These are phyloP conservation scores for Julus scandinavius DNA, from an alignment of 2,888 invertebrate species.

Conservation along the genomic window DNA sequence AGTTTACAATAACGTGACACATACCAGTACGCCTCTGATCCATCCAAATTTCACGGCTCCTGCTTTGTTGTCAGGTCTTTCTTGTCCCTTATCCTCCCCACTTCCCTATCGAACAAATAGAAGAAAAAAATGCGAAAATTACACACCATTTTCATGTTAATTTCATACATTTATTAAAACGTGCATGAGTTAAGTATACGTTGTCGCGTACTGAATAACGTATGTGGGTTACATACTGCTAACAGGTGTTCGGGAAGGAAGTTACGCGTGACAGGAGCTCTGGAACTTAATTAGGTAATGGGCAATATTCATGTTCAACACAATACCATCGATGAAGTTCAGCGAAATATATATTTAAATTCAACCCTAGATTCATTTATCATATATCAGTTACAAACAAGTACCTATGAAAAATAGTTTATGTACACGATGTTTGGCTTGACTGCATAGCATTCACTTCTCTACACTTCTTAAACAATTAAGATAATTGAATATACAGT, in stretches of 20 bases:
- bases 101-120: not conserved
- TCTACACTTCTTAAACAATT: too few species aligned
- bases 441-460: too few species aligned
- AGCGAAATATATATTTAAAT: too few species aligned
- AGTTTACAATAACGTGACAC: slow-evolving; percentile 59
- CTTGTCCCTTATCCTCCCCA: slow-evolving; percentile 35
- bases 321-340: too few species aligned
- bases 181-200: not conserved
- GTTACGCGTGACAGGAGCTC: not conserved
- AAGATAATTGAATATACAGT: too few species aligned
- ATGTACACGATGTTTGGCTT: too few species aligned
- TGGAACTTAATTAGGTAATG: not conserved
- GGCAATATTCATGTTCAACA: too few species aligned
- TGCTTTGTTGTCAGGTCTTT: not conserved
- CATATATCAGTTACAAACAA: too few species aligned
- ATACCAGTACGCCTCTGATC: slow-evolving; percentile 88
- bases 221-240: not conserved
- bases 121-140: slow-evolving; percentile 25
- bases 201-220: not conserved
- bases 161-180: not conserved
- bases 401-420: too few species aligned
- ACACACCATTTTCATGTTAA: slow-evolving; percentile 12
- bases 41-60: slow-evolving; percentile 87
- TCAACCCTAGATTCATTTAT: too few species aligned
- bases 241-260: not conserved